Evolutionary conservation across 2,888 invertebrate species (phyloP).

Genomic region (Octodonta nipae): DNA sequence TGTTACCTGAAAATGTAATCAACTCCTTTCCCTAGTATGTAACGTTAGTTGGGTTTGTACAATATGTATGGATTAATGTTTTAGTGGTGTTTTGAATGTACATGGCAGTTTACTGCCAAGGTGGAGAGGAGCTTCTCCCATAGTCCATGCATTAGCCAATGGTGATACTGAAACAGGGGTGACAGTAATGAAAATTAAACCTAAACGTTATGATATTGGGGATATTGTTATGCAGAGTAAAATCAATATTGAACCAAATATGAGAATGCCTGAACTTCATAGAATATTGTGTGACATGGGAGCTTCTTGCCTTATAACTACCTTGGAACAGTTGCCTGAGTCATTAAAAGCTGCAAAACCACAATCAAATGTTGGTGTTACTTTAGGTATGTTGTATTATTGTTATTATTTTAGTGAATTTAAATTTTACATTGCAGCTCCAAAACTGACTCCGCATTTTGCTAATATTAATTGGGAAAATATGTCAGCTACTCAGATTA

Average conservation of each 20-base stretch:
- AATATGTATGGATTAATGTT: too few relatives aligned
- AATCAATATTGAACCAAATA: constrained; percentile 42
- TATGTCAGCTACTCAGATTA: constrained; percentile 50
- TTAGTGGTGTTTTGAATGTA: constrained; percentile 82
- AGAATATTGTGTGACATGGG: constrained; percentile 52
- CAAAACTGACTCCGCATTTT: constrained; percentile 51
- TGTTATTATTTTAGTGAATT: constrained; percentile 1
- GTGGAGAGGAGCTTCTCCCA: constrained; percentile 89
- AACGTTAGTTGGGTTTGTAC: too few relatives aligned
- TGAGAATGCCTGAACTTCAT: constrained; percentile 53
- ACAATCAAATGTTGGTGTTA: constrained; percentile 48
- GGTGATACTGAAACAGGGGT: constrained; percentile 73
- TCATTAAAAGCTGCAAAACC: constrained; percentile 43
- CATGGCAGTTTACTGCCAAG: constrained; percentile 84
- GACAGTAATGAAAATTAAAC: constrained; percentile 74
- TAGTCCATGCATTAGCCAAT: constrained; percentile 70
- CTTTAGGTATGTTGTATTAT: constrained; percentile 48
- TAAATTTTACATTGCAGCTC: constrained; percentile 41
- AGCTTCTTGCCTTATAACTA: constrained; percentile 50
- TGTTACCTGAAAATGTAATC: constrained; percentile 68
- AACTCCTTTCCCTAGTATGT: constrained; percentile 70
- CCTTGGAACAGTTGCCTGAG: constrained; percentile 45
- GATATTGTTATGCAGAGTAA: constrained; percentile 48
- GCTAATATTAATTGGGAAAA: constrained; percentile 53
- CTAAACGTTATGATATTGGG: constrained; percentile 71